Evolutionary conservation across 2,888 invertebrate genomes (phyloP), one percentile per base, ranked within the genome.

Genomic region (Acanthococcus lagerstroemiae): DNA sequence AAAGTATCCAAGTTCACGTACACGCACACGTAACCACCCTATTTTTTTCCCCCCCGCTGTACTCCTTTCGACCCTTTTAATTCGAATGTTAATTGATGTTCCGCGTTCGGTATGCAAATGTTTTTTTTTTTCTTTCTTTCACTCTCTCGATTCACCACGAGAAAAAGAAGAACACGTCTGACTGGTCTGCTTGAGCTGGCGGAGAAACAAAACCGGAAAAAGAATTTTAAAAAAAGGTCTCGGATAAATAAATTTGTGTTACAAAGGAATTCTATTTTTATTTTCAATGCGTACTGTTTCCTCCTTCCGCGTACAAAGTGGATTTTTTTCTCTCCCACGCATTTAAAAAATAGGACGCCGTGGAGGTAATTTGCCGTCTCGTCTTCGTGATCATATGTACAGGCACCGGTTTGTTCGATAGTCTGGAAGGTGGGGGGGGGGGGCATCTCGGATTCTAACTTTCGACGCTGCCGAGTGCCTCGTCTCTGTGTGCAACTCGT

Each of bases 321-420:
- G 48, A 61, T 48, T 48, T n/a, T 46, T 48, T 61, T 50, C 26
- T 48, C 61, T 61, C 61, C 61, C 61, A 61, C 61, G 61, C 61
- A 30, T 50, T 60, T 3, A 17, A 55, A 61, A 61, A 61, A 61
- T 61, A 15, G n/a, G 12, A n/a, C 3, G 37, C 37, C 37, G n/a
- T n/a, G n/a, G n/a, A n/a, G n/a, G n/a, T n/a, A n/a, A n/a, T n/a
- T n/a, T n/a, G n/a, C n/a, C n/a, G n/a, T n/a, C n/a, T n/a, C n/a
- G n/a, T n/a, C n/a, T n/a, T n/a, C n/a, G n/a, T n/a, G n/a, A n/a
- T n/a, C n/a, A n/a, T n/a, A n/a, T n/a, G n/a, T n/a, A n/a, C n/a
- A n/a, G n/a, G n/a, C n/a, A n/a, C n/a, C n/a, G n/a, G n/a, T n/a
- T n/a, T n/a, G n/a, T n/a, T n/a, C n/a, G n/a, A n/a, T n/a, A n/a